Base-by-base conservation (phyloP, 2,797 vertebrate genomes). In the Sebastiscus tertius region DNA sequence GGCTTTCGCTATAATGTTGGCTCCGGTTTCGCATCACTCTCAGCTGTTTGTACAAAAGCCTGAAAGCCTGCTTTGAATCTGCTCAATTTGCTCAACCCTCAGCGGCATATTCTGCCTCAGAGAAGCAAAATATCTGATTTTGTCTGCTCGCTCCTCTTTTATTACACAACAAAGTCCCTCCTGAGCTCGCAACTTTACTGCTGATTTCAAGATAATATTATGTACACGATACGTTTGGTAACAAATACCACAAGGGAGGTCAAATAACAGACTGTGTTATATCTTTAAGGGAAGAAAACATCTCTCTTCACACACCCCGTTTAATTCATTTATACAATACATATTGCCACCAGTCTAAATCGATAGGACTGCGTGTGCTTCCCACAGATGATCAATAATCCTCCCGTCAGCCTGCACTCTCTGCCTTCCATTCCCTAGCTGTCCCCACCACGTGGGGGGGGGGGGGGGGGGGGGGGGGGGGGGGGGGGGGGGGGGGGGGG, bases 331-430 rank as follows among this genome's bases (percentile, higher is more conserved):
- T 73, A n/a, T 26, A 79, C 65, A 24, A 68, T 74, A 73, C 24
- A 27, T 77, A 79, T 62, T 73, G 27, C 74, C 66, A 80, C 68
- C 18, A 8, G 33, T 85, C 61, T 72, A 63, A 82, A 91, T 92
- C 89, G 86, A 87, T 80, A 61, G 8, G 34, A 82, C 79, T 7
- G 42, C 4, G 10, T 55, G 54, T 22, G 67, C 77, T 75, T 83
- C 88, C 66, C 75, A 46, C 75, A 74, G 52, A 85, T 87, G 77
- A 89, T 92, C 87, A 71, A 92, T 92, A 89, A 33, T 81, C 62
- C 70, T 79, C 89, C 8, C 8, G 0, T 82, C 80, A 79, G 79
- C 60, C 69, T 34, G 33, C 27, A 36, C 55, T 74, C 36, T 33
- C 78, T 55, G 62, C 27, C 79, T 74, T 85, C 69, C 59, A 81